A percentile compares a stretch with the other conserved stretches of the same genome.
These are phyloP conservation scores for Cephonodes hylas DNA, from an alignment of 2,888 invertebrate genomes.

Conservation along the genomic window DNA sequence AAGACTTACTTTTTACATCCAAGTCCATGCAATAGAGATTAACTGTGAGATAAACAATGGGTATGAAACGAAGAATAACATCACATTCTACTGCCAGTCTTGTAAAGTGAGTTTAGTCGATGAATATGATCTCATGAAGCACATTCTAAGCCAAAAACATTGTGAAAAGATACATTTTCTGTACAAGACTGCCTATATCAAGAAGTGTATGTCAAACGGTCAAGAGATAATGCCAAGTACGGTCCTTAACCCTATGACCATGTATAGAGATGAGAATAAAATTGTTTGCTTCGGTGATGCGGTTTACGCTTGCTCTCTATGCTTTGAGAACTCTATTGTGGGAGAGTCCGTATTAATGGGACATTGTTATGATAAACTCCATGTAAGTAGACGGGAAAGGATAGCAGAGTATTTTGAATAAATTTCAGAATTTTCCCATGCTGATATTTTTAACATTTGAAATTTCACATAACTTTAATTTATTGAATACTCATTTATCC, in stretches of 20 bases:
- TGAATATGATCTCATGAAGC: slow-evolving; percentile 57
- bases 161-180: slow-evolving; percentile 72
- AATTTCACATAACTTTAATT: too few relatives aligned
- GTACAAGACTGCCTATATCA: slow-evolving; percentile 73
- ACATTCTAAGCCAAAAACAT: slow-evolving; percentile 61
- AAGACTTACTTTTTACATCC: slow-evolving; percentile 69
- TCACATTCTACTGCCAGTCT: slow-evolving; percentile 60
- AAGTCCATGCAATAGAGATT: slow-evolving; percentile 69
- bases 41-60: slow-evolving; percentile 44
- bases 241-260: slow-evolving; percentile 68
- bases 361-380: slow-evolving; percentile 55
- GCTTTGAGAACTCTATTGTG: slow-evolving; percentile 66
- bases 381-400: slow-evolving; percentile 52
- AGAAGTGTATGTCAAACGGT: slow-evolving; percentile 61
- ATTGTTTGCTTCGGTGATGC: slow-evolving; percentile 75
- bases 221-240: slow-evolving; percentile 74
- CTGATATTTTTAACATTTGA: not conserved
- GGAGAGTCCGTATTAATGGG: slow-evolving; percentile 70
- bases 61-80: slow-evolving; percentile 44
- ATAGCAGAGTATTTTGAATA: slow-evolving; percentile 50
- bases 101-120: slow-evolving; percentile 55
- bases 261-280: slow-evolving; percentile 73
- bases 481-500: too few relatives aligned
- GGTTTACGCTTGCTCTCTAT: slow-evolving; percentile 66
- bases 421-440: not conserved